Evolutionary conservation across 2,797 vertebrate species (phyloP).

Genomic region (Sebastes iracundus): DNA sequence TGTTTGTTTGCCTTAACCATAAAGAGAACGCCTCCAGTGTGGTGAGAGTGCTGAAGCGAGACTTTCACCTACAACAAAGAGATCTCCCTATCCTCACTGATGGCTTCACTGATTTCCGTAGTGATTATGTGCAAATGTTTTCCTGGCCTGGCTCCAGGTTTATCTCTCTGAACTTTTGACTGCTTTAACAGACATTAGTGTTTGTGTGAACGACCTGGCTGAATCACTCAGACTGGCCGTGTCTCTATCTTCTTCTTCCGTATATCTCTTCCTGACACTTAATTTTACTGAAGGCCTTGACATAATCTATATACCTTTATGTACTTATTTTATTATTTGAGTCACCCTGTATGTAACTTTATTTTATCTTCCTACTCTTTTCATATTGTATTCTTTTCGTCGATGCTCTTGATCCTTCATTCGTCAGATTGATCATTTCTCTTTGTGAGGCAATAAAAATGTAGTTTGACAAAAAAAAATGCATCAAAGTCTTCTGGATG

Average conservation of each 20-base stretch:
- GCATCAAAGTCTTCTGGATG: background rate
- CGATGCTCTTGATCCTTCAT: background rate
- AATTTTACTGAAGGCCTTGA: background rate
- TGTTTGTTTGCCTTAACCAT: slow-evolving; percentile 27
- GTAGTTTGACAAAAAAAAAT: background rate
- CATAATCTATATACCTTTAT: background rate
- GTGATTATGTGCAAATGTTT: slow-evolving; percentile 36
- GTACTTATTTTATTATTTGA: background rate
- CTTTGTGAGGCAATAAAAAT: background rate
- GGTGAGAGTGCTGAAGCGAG: slow-evolving; percentile 22
- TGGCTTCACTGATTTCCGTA: slow-evolving; percentile 3
- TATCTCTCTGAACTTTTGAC: slow-evolving; percentile 37
- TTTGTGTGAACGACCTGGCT: background rate
- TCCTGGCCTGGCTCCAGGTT: slow-evolving; percentile 13
- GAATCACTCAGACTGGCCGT: background rate
- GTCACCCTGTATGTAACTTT: background rate
- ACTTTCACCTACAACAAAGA: slow-evolving; percentile 29
- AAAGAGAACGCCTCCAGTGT: slow-evolving; percentile 22
- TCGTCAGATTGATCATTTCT: background rate
- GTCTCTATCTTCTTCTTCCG: background rate
- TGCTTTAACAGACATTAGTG: background rate
- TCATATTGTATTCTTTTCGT: background rate
- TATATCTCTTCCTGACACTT: background rate
- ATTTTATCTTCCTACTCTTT: background rate
- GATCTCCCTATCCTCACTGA: slow-evolving; percentile 7